Evolutionary conservation across 2,113 vertebrate genomes (phyloP).

Genomic region (Pagrus major): DNA sequence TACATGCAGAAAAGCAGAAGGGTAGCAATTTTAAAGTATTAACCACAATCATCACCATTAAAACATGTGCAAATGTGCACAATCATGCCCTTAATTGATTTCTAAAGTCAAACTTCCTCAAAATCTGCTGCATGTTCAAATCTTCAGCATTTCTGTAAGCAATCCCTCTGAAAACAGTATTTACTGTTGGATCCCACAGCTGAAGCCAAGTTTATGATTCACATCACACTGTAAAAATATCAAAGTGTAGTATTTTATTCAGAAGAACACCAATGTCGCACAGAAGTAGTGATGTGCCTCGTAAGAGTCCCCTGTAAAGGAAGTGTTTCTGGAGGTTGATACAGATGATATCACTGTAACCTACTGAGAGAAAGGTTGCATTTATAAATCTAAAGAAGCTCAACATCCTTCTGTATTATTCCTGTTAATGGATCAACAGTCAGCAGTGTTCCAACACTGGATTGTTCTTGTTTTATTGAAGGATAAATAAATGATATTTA

Average conservation of each 20-base stretch:
- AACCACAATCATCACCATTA: background rate
- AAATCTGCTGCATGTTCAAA: background rate
- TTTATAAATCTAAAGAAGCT: background rate
- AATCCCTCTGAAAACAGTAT: background rate
- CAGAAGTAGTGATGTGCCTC: too few species aligned
- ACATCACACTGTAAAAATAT: background rate
- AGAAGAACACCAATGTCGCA: background rate
- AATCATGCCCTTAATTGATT: background rate
- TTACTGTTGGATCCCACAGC: background rate
- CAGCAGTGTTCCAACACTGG: background rate
- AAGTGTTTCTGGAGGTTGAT: background rate
- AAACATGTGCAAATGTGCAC: background rate
- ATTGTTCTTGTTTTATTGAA: constrained; percentile 19
- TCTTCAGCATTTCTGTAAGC: background rate
- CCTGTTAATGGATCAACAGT: background rate
- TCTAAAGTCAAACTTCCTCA: background rate
- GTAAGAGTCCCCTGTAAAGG: background rate
- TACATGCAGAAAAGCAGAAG: background rate
- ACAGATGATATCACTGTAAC: background rate
- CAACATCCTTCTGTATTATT: background rate
- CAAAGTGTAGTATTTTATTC: too few species aligned
- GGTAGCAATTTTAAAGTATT: background rate
- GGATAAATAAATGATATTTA: background rate
- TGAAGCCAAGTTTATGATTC: background rate
- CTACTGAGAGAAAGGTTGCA: background rate